A percentile compares a stretch with the other conserved stretches of the same genome.
Evolutionary conservation across 1,140 invertebrate species (phyloP).

Genomic region (Orius insidiosus): DNA sequence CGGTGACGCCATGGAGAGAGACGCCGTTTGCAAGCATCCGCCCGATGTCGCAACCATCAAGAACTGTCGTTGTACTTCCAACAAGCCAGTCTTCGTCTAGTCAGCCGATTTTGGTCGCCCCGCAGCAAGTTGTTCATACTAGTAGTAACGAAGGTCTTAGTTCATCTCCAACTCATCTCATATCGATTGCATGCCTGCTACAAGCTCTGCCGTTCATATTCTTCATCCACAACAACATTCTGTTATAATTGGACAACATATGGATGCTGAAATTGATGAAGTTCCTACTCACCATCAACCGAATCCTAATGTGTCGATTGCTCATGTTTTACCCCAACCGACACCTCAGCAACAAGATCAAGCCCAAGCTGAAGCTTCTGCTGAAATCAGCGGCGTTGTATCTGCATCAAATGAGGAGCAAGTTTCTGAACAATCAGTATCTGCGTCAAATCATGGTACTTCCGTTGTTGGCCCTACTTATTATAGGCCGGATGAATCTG

Average conservation of each 20-base stretch:
- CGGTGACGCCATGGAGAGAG: constrained; percentile 28
- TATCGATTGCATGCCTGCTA: constrained; percentile 52
- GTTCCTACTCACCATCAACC: constrained; percentile 4
- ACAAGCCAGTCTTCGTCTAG: constrained; percentile 34
- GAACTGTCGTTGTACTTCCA: constrained; percentile 63
- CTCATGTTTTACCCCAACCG: constrained; percentile 18
- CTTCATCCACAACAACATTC: constrained; percentile 8
- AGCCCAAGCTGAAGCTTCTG: constrained; percentile 6
- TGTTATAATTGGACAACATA: constrained; percentile 24
- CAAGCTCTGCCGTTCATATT: constrained; percentile 30
- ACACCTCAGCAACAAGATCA: constrained; percentile 12
- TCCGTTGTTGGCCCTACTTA: background rate
- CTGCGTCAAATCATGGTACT: constrained; percentile 13
- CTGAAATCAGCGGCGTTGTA: constrained; percentile 15
- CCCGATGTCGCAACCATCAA: constrained; percentile 54
- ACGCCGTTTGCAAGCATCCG: constrained; percentile 79
- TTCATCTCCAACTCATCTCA: constrained; percentile 39
- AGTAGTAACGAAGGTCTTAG: constrained; percentile 33
- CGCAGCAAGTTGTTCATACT: constrained; percentile 38
- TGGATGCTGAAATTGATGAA: constrained; percentile 31
- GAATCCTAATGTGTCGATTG: constrained; percentile 16
- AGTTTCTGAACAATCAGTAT: constrained; percentile 15
- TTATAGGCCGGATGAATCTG: constrained; percentile 7
- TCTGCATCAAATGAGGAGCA: constrained; percentile 18
- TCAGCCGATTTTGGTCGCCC: constrained; percentile 35